Conservation (phyloP, 2,888 invertebrate species). For the Eugnorisma glareosa region DNA sequence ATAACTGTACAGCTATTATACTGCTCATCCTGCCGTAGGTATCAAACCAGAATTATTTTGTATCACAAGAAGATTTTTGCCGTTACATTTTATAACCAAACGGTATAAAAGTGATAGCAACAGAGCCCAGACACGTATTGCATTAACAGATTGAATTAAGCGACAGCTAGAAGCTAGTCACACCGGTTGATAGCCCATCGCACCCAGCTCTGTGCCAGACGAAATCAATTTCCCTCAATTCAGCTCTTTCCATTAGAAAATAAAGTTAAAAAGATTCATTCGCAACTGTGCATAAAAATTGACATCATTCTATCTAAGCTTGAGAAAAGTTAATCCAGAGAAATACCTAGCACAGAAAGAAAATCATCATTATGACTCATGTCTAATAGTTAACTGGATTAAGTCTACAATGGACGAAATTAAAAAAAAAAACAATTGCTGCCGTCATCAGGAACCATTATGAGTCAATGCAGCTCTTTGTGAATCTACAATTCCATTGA, state of each 20-base stretch:
- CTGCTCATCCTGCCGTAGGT: background rate
- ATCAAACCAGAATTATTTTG: background rate
- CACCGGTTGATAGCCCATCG: conserved; percentile 40
- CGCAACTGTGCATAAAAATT: conserved; percentile 5
- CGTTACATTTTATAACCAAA: background rate
- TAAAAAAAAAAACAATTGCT: background rate
- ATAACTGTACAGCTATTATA: background rate
- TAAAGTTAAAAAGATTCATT: conserved; percentile 1
- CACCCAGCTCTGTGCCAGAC: conserved; percentile 13
- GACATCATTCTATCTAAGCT: background rate
- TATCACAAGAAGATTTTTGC: background rate
- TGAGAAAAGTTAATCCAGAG: background rate
- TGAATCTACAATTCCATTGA: background rate
- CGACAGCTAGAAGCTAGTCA: conserved; percentile 27
- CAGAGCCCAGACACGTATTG: conserved; percentile 45
- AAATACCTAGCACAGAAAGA: background rate
- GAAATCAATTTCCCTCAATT: conserved; percentile 51
- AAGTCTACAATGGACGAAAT: background rate
- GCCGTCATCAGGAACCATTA: background rate
- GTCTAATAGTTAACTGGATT: background rate
- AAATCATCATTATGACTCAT: background rate
- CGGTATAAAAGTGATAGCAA: conserved; percentile 41
- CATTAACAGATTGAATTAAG: conserved; percentile 48
- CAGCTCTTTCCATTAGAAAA: conserved; percentile 48
- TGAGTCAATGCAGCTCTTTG: background rate